A percentile compares a stretch with the other conserved stretches of the same genome.
These are phyloP conservation scores for Colius striatus DNA, from an alignment of 2,113 vertebrate species.

Conservation along the genomic window DNA sequence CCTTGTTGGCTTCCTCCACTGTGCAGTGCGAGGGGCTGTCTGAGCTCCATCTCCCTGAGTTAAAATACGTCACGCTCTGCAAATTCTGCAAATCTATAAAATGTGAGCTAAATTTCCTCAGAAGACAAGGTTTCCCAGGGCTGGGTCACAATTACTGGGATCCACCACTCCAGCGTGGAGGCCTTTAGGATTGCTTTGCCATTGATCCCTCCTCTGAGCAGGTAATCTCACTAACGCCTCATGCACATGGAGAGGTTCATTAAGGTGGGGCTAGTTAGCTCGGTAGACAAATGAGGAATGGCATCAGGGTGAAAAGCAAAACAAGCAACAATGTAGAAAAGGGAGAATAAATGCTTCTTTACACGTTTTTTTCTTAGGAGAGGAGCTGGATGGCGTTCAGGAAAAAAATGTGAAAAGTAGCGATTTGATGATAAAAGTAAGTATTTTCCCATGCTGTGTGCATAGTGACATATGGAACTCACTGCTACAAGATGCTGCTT, in stretches of 20 bases:
- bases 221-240: background rate
- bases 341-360: background rate
- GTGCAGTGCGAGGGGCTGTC: background rate
- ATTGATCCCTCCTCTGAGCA: background rate
- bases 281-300: background rate
- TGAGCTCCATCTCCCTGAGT: background rate
- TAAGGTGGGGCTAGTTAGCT: background rate
- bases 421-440: conserved; percentile 2
- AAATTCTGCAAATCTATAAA: conserved; percentile 3
- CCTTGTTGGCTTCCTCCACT: background rate
- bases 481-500: background rate
- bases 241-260: background rate
- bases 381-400: background rate
- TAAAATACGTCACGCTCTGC: background rate
- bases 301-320: background rate
- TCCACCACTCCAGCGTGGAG: background rate
- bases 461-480: background rate
- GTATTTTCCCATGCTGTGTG: background rate
- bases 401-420: background rate
- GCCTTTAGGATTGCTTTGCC: background rate
- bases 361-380: background rate
- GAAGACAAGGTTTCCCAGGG: background rate
- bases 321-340: background rate
- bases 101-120: background rate
- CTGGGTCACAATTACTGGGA: background rate